Evolutionary conservation across 2,797 vertebrate species (phyloP), one percentile per base, ranked within the genome.

Genomic region (Pampus argenteus): DNA sequence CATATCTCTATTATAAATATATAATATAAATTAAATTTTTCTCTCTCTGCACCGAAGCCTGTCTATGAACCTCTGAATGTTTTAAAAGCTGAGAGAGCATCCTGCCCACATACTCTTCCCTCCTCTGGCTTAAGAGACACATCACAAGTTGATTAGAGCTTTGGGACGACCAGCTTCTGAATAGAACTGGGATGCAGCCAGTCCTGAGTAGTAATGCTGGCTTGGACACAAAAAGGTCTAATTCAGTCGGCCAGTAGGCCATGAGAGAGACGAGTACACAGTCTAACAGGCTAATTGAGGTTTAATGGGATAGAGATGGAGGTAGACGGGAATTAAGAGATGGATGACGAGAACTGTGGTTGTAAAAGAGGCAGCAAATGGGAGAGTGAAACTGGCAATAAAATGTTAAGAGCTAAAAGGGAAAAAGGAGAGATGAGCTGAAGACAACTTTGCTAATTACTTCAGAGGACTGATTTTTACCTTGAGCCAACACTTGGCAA

Each of bases 271-370:
- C 66, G 50, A 83, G 67, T 17, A 28, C 71, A 76, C 65, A 67
- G 76, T 47, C 79, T 71, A 80, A 80, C 40, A 50, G 63, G 77
- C 78, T 92, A 85, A 93, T 91, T 88, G 78, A 77, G 52, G 34
- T 79, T 71, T 92, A 81, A 93, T 87, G 80, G 74, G 52, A 71
- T 59, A 17, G 70, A 77, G 74, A 83, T 66, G 61, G 66, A 73
- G 40, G 50, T 71, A 47, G 75, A 70, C 20, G 31, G 74, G 56
- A 70, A 62, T 79, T 61, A 49, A 45, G 51, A 63, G 29, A 81
- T 59, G 61, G 45, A 18, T 55, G 45, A 75, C 74, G n/a, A 76
- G 54, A 47, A 5, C 48, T n/a, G 34, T 20, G 72, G 62, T 54
- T 62, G 59, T 81, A 74, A 85, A 80, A 72, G 55, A 74, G 14